Evolutionary conservation across 1,140 invertebrate genomes (phyloP).

Genomic region (Drosophila equinoxialis): DNA sequence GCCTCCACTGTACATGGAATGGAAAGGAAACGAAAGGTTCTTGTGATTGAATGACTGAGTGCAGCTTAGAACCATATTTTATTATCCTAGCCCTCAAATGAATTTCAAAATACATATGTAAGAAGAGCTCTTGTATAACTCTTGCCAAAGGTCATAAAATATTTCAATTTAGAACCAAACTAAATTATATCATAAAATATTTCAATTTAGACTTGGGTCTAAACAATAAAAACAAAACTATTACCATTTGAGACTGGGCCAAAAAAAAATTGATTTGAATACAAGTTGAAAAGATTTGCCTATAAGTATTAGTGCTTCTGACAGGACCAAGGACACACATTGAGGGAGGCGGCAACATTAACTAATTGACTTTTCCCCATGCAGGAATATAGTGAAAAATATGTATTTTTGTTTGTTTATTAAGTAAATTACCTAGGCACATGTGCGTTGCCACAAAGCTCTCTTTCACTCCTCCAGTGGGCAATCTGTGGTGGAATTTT

Average conservation of each 20-base stretch:
- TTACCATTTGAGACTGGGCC: not conserved
- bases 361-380: not conserved
- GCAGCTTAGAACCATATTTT: too few species aligned
- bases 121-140: not conserved
- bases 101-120: not conserved
- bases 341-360: not conserved
- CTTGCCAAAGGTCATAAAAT: constrained; percentile 5
- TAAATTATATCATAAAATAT: not conserved
- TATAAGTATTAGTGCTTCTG: too few species aligned
- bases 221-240: not conserved
- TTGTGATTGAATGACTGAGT: too few species aligned
- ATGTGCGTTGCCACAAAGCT: not conserved
- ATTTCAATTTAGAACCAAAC: not conserved
- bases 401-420: constrained; percentile 6
- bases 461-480: not conserved
- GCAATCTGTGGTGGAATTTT: not conserved
- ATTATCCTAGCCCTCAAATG: too few species aligned
- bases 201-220: not conserved
- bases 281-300: not conserved
- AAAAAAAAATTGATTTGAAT: constrained; percentile 1
- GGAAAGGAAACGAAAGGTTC: too few species aligned
- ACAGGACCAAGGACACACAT: too few species aligned
- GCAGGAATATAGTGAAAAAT: not conserved
- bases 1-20: too few species aligned
- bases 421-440: constrained; percentile 9